Conservation (phyloP, 2,888 invertebrate species). For the Scelioninae gen. 2 region DNA sequence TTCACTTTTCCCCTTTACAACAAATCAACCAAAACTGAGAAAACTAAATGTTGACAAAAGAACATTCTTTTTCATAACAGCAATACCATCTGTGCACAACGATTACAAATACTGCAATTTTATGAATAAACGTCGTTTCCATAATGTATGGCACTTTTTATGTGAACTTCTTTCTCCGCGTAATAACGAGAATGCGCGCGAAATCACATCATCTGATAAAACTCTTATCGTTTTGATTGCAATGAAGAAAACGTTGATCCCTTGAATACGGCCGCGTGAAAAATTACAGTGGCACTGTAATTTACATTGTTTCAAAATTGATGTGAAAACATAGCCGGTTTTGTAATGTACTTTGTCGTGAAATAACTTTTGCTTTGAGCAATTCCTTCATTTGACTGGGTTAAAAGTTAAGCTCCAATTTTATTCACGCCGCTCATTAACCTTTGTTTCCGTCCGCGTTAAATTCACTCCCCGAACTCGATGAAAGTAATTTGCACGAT, state of each 20-base stretch:
- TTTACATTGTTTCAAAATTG: conserved; percentile 34
- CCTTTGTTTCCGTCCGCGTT: conserved; percentile 55
- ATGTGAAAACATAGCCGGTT: conserved; percentile 28
- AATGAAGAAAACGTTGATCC: conserved; percentile 3
- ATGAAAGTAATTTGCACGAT: conserved; percentile 59
- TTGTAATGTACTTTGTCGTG: conserved; percentile 34
- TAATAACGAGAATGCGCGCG: too few relatives aligned
- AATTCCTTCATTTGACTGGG: conserved; percentile 38
- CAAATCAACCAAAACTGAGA: too few relatives aligned
- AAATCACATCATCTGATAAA: too few relatives aligned
- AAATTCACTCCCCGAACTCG: conserved; percentile 46
- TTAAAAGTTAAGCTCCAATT: conserved; percentile 51
- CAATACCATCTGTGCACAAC: too few relatives aligned
- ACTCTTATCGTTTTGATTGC: too few relatives aligned
- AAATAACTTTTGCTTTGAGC: conserved; percentile 40
- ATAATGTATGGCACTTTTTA: too few relatives aligned
- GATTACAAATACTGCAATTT: too few relatives aligned
- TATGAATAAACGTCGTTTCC: too few relatives aligned
- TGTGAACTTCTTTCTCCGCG: too few relatives aligned
- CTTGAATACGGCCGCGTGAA: neutral
- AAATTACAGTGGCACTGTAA: conserved; percentile 12
- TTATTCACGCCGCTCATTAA: conserved; percentile 56
- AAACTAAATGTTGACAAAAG: too few relatives aligned
- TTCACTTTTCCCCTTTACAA: too few relatives aligned
- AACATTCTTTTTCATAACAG: too few relatives aligned